These are phyloP conservation scores for Paragorgia papillata DNA, from an alignment of 92 coral and sea anemone species.

Conservation along the genomic window DNA sequence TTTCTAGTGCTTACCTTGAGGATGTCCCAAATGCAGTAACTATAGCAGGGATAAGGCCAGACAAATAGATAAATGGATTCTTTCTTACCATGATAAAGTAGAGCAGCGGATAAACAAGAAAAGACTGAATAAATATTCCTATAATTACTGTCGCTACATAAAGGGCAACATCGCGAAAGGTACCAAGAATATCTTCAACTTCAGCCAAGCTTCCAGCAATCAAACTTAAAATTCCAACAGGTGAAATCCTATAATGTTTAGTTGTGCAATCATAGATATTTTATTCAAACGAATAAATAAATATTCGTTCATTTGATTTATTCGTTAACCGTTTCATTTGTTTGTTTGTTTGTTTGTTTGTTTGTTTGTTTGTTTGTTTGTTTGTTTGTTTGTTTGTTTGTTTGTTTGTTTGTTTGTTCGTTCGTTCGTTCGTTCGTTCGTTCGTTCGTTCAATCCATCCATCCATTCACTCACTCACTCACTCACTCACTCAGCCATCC, in stretches of 20 bases:
- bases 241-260: constrained; percentile 21
- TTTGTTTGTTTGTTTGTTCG: neutral
- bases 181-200: constrained; percentile 29
- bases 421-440: no score
- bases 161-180: constrained; percentile 29
- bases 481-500: neutral
- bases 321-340: neutral
- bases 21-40: constrained; percentile 47
- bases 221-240: constrained; percentile 30
- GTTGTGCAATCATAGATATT: neutral
- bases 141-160: constrained; percentile 16
- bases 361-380: neutral
- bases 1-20: constrained; percentile 19
- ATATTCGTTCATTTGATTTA: no score
- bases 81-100: constrained; percentile 40
- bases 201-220: constrained; percentile 47
- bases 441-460: no score
- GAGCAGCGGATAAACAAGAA: constrained; percentile 31
- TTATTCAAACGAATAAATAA: neutral
- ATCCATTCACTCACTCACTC: no score
- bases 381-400: neutral
- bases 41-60: constrained; percentile 36
- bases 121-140: constrained; percentile 33
- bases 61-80: constrained; percentile 27
- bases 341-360: neutral